A percentile compares a stretch with the other conserved stretches of the same genome.
Conservation (phyloP, 2,113 vertebrate genomes). For the Otolemur garnettii region DNA sequence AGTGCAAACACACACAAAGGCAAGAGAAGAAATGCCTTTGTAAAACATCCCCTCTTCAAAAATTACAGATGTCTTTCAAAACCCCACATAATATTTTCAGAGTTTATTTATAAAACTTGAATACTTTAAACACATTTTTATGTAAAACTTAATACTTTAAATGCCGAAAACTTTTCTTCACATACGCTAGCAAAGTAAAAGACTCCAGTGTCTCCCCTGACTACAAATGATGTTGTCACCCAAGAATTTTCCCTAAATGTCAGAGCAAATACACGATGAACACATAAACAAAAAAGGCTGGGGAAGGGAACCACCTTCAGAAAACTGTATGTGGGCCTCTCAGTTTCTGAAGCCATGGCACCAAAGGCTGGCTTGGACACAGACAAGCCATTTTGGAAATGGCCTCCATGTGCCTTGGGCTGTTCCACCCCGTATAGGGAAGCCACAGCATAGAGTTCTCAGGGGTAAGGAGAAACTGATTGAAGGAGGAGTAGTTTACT, state of each 20-base stretch:
- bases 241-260: background rate
- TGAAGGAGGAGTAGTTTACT: background rate
- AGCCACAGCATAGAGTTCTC: rapidly evolving
- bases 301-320: background rate
- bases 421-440: background rate
- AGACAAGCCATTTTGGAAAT: rapidly evolving
- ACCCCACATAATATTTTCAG: slow-evolving; percentile 69
- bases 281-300: background rate
- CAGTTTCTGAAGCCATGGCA: background rate
- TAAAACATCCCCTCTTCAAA: slow-evolving; percentile 66
- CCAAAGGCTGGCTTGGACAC: rapidly evolving
- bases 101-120: slow-evolving; percentile 69
- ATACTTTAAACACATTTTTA: slow-evolving; percentile 59
- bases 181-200: slow-evolving; percentile 56
- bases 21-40: slow-evolving; percentile 59
- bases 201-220: background rate
- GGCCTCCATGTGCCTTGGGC: background rate
- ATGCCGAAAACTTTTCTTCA: slow-evolving; percentile 46
- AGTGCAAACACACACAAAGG: slow-evolving; percentile 72
- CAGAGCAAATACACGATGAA: background rate
- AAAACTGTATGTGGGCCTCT: too few relatives aligned
- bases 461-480: background rate
- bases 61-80: slow-evolving; percentile 71
- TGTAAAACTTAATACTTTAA: slow-evolving; percentile 53
- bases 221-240: background rate